A percentile compares a stretch with the other conserved stretches of the same genome.
phyloP scores from a whole-genome alignment of 2,888 invertebrate species.

The Augochlorella aurata region DNA sequence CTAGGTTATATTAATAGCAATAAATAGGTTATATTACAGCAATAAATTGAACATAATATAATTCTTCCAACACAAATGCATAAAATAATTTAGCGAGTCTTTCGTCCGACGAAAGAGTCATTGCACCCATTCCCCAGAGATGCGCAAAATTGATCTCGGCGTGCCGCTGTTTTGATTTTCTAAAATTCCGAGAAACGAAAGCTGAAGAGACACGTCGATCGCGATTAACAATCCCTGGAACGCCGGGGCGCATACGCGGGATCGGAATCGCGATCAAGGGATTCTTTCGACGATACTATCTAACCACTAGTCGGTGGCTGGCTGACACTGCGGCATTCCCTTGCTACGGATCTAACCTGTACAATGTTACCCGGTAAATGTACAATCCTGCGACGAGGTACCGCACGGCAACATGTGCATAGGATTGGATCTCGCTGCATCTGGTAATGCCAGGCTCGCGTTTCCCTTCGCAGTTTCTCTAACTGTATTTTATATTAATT shows the following conservation, averaged over 20 bases:
- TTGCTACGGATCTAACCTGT: constrained; percentile 18
- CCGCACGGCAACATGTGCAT: constrained; percentile 36
- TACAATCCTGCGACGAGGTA: constrained; percentile 21
- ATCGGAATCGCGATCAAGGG: constrained; percentile 31
- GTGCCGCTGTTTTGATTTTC: background rate
- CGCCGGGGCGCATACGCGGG: constrained; percentile 29
- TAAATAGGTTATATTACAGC: too few relatives aligned
- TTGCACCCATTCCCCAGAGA: too few relatives aligned
- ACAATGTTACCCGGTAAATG: constrained; percentile 40
- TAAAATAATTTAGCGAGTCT: too few relatives aligned
- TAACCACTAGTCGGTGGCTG: constrained; percentile 45
- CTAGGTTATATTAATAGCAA: too few relatives aligned
- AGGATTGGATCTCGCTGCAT: constrained; percentile 33
- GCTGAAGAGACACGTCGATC: constrained; percentile 25
- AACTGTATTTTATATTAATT: background rate
- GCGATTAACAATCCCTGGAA: constrained; percentile 18
- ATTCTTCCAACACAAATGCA: too few relatives aligned
- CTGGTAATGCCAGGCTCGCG: background rate
- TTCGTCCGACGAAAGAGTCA: too few relatives aligned
- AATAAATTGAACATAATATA: too few relatives aligned
- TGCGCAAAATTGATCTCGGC: background rate
- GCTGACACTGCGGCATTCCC: constrained; percentile 61
- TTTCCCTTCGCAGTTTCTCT: constrained; percentile 4
- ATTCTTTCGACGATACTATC: constrained; percentile 57
- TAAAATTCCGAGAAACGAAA: constrained; percentile 1